Conservation (phyloP, 1,140 invertebrate species). For the Drosophila subpulchrella region DNA sequence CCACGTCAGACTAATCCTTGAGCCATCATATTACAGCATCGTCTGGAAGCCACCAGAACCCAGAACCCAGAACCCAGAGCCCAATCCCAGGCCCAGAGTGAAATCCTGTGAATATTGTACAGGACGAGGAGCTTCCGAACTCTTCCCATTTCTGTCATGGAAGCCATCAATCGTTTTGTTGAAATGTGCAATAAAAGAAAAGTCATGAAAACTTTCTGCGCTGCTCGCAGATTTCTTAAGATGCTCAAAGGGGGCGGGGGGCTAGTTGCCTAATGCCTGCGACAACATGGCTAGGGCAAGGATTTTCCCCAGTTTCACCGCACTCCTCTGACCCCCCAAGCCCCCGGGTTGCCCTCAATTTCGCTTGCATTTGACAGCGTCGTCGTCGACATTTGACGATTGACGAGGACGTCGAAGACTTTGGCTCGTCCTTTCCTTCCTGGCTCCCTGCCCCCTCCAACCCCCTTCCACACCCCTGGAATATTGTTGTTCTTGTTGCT, state of each 20-base stretch:
- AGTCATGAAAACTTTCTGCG: slow-evolving; percentile 84
- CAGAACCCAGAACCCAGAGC: slow-evolving; percentile 15
- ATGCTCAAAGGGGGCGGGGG: slow-evolving; percentile 11
- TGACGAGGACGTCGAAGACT: slow-evolving; percentile 80
- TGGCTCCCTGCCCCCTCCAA: neutral
- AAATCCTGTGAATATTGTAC: slow-evolving; percentile 80
- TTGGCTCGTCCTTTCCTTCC: slow-evolving; percentile 7
- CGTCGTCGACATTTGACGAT: slow-evolving; percentile 83
- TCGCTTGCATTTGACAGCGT: slow-evolving; percentile 78
- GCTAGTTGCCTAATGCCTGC: slow-evolving; percentile 76
- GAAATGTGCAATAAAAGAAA: slow-evolving; percentile 84
- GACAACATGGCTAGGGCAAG: slow-evolving; percentile 66
- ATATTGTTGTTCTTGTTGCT: slow-evolving; percentile 51
- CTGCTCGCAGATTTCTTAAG: slow-evolving; percentile 74
- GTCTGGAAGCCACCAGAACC: slow-evolving; percentile 44
- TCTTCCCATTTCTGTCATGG: slow-evolving; percentile 64
- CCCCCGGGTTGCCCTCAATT: slow-evolving; percentile 48
- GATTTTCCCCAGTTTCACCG: neutral
- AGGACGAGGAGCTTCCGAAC: slow-evolving; percentile 19
- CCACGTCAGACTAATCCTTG: slow-evolving; percentile 79
- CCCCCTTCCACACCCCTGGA: neutral
- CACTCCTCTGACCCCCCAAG: neutral
- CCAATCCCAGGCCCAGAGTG: slow-evolving; percentile 16
- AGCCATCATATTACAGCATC: slow-evolving; percentile 77
- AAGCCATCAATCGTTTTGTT: slow-evolving; percentile 84